Evolutionary conservation across 1,140 invertebrate species (phyloP), one percentile per base, ranked within the genome.

Genomic region (Caenorhabditis inopinata): DNA sequence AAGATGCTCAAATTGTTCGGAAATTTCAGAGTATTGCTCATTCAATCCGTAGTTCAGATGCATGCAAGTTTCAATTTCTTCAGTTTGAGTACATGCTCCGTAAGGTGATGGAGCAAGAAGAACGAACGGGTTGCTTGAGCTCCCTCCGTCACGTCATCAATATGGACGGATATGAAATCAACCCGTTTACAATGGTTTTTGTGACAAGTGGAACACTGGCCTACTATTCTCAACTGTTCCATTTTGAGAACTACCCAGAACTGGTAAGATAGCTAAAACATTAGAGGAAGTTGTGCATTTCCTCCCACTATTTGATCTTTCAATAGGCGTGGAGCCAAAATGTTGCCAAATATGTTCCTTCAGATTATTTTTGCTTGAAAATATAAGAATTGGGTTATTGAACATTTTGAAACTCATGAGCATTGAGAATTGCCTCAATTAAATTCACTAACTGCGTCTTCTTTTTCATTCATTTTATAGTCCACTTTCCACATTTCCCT

Each of bases 41-140:
- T 49, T 78, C 80, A 1, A 80, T 88, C 25, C 74, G 80, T 23
- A 84, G 82, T 49, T 88, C 87, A 14, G 83, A 88, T 58, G 80
- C 87, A 1, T 86, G 85, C 77, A 84, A 83, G 18, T 88, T 48
- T 25, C 87, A 88, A 80, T 88, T 88, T 76, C 86, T 84, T 79
- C 87, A 89, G 48, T 88, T 89, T 76, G 87, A 88, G 53, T 87
- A 89, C 74, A 88, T 88, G 86, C 85, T 88, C n/a, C 49, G 85
- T 3, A 42, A 76, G 46, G 85, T 88, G 18, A 88, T 88, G 78
- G 48, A 86, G 51, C 86, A 87, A 81, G 87, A 88, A 76, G 82
- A 83, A 35, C 76, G 75, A 27, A 88, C 86, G 14, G 87, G 87
- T 7, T 76, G 80, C 73, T 83, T 88, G 18, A 81, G 79, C 29